Base-by-base conservation (phyloP, 2,888 invertebrate species). In the Pandemis heparana region DNA sequence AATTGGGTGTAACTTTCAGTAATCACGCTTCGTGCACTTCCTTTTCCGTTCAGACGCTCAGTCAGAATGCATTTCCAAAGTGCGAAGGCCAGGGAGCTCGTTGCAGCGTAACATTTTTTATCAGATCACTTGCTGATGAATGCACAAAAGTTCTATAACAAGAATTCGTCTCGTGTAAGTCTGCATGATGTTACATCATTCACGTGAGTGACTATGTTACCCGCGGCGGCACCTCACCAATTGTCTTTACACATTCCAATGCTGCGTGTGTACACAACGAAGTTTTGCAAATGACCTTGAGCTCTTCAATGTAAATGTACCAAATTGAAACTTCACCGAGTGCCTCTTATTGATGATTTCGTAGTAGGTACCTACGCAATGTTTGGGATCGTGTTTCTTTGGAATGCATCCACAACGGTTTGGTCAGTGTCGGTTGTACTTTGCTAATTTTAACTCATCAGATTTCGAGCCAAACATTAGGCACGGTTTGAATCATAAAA, bases 131-230 rank as follows among this genome's bases (percentile, higher is more conserved):
- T 71, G 68, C 63, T 76, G 75, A 75, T 72, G 69, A 68, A 73
- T 70, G 63, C 59, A 62, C 56, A 68, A 70, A 56, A 43, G 66
- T 59, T 66, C 51, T 16, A 41, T 56, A 64, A 77, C 75, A 80
- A 81, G 79, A 82, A 91, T 88, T 85, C 76, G 89, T 88, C 91
- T 93, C 84, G 83, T 85, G 92, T 84, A 92, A 94, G 85, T 87
- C 87, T 87, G 79, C 74, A 66, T 71, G 79, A 80, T 88, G 82
- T 94, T 93, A 90, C 93, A 93, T 93, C 94, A 94, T 86, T 81
- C 83, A 81, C 77, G 75, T 81, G 80, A 84, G 82, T 84, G 83
- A 85, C 79, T 80, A 79, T 75, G 70, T 74, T 63, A 75, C 69
- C 71, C 63, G 59, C 61, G 74, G 76, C 75, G 73, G 74, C 77